phyloP scores from a whole-genome alignment of 1,140 invertebrate genomes.

The Drosophila nikananu region DNA sequence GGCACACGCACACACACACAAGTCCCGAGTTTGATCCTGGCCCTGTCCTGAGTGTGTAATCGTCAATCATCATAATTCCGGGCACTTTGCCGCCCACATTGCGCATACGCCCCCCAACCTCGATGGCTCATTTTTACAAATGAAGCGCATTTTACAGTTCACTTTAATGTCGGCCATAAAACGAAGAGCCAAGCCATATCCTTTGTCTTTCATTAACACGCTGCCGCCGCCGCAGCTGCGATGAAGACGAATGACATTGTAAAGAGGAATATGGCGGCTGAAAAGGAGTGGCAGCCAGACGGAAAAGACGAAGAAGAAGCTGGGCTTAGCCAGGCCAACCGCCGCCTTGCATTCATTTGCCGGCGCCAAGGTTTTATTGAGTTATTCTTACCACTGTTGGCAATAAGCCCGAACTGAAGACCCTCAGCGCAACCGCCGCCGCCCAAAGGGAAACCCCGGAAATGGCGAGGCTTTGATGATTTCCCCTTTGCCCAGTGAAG shows the following conservation, averaged over 20 bases:
- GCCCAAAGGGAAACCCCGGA: constrained; percentile 29
- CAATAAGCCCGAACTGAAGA: constrained; percentile 19
- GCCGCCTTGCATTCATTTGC: constrained; percentile 50
- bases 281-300: constrained; percentile 1
- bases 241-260: constrained; percentile 46
- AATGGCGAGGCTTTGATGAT: constrained; percentile 52
- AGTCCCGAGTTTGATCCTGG: not conserved
- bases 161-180: constrained; percentile 58
- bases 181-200: constrained; percentile 28
- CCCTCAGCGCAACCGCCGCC: constrained; percentile 4
- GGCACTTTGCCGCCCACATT: constrained; percentile 61
- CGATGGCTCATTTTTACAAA: constrained; percentile 73
- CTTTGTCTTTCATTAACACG: constrained; percentile 55
- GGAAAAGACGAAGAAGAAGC: constrained; percentile 8
- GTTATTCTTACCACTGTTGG: constrained; percentile 58
- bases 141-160: constrained; percentile 63
- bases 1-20: not conserved
- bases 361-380: constrained; percentile 54
- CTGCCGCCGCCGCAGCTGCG: not conserved
- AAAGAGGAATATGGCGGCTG: constrained; percentile 10
- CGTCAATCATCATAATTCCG: constrained; percentile 83
- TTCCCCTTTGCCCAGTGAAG: constrained; percentile 38
- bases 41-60: constrained; percentile 39
- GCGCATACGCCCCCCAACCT: constrained; percentile 42
- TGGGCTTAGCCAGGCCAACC: constrained; percentile 13